Base-by-base conservation (phyloP, 2,888 invertebrate genomes). In the Parnassius smintheus region DNA sequence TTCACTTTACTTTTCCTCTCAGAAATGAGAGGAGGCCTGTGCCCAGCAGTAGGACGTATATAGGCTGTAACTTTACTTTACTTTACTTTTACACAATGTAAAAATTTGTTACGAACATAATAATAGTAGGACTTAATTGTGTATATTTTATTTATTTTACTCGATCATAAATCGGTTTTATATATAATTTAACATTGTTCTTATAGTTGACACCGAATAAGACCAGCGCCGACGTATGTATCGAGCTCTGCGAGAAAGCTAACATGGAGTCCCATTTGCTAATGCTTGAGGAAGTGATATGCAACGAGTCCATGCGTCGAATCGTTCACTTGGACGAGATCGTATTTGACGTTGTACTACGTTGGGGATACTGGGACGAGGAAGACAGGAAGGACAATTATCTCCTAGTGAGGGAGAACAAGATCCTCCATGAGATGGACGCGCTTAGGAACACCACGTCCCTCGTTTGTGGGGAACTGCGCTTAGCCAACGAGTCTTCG, bases 351-450 rank as follows among this genome's bases (percentile, higher is more conserved):
- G 93, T 94, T 0, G 95, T 96, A 0, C 88, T 96, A 0, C 93
- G 95, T 59, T 98, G 98, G 98, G 95, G 96, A 1, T 95, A 96
- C 75, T 98, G 98, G 98, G 95, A 96, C 58, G 95, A 96, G 65
- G 94, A 94, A n/a, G 97, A 97, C 82, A 92, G 97, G 46, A 96
- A 95, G 78, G 94, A 96, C 72, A 98, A 97, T 80, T 95, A 95
- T 78, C 89, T 98, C 49, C 90, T 96, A 18, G 88, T 98, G 10
- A 93, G 91, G 51, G 91, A 93, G 1, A 92, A 92, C 63, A 86
- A 86, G 75, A 85, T 77, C 66, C 83, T 81, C 72, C 92, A 79
- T 76, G 94, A 82, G 71, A 78, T 93, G 66, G 89, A 93, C 1
- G 85, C 88, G 0, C 68, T 93, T 18, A 92, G 94, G 87, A 92